Base-by-base conservation (phyloP, 2,113 vertebrate genomes). In the Cyanoderma ruficeps region DNA sequence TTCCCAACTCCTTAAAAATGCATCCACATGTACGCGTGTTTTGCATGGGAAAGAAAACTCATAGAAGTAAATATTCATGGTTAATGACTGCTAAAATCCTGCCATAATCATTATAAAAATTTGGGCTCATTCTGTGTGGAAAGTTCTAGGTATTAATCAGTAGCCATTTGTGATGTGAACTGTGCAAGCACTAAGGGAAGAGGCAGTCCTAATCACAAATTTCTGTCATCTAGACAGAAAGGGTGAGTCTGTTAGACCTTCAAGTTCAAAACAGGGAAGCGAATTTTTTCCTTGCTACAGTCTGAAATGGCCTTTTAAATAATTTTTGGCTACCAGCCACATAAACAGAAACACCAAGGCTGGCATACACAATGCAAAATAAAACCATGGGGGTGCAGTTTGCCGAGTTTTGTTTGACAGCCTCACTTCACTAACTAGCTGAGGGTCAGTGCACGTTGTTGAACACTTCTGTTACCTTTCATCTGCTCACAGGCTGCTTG, bases 1-100 rank as follows among this genome's bases (percentile, higher is more conserved):
- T 97, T 98, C 96, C 96, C 96, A 97, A 96, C 97, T 97, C 92
- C 95, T 97, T 98, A 98, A 97, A 98, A 97, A 96, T 97, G 91
- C 83, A 74, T 96, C 76, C 88, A 91, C 87, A 93, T 97, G 79
- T 83, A 97, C 94, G 79, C 60, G 52, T 75, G 52, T 80, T 98
- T 95, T 94, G 80, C 87, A 93, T 83, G 93, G 96, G 97, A 98
- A 97, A 94, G 94, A 97, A 92, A 83, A 59, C 64, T 94, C 84
- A 72, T 11, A 71, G 71, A 60, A 80, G 63, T 69, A 89, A 93
- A 74, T 92, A 87, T 27, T 81, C 16, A 88, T 5, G 1, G 68
- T 71, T 91, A 92, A 84, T 64, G 35, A 70, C 69, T 81, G 46
- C 70, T 91, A 84, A 95, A 97, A 94, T 90, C 60, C 27, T 94